Conservation (phyloP, 1,140 invertebrate genomes). For the Panagrolaimus sp. region DNA sequence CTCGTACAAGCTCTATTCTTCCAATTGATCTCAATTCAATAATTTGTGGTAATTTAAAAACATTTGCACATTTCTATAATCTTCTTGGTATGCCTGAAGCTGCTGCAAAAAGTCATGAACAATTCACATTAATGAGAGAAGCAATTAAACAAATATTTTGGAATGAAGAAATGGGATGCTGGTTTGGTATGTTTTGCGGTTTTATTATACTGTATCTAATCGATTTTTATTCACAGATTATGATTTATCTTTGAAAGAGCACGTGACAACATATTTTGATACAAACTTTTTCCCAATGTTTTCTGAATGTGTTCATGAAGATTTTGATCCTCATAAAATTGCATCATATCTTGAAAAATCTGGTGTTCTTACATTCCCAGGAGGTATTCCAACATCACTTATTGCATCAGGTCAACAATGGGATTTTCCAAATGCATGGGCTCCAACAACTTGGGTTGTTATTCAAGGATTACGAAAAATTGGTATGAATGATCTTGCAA, state of each 20-base stretch:
- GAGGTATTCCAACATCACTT: slow-evolving; percentile 75
- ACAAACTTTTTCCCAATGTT: slow-evolving; percentile 78
- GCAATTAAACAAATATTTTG: slow-evolving; percentile 66
- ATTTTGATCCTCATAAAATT: slow-evolving; percentile 28
- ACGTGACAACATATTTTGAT: slow-evolving; percentile 69
- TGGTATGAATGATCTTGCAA: slow-evolving; percentile 67
- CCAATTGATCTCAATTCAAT: slow-evolving; percentile 73
- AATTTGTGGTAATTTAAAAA: slow-evolving; percentile 67
- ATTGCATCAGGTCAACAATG: slow-evolving; percentile 74
- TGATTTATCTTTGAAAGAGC: slow-evolving; percentile 66
- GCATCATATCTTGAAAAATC: slow-evolving; percentile 31
- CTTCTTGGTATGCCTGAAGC: slow-evolving; percentile 33
- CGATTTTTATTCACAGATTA: too few relatives aligned
- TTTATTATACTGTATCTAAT: too few relatives aligned
- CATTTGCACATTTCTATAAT: slow-evolving; percentile 32
- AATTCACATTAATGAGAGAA: slow-evolving; percentile 31
- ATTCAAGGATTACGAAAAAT: slow-evolving; percentile 71
- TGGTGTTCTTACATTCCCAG: slow-evolving; percentile 56
- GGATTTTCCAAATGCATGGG: slow-evolving; percentile 90
- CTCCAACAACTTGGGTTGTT: slow-evolving; percentile 74
- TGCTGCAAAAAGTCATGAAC: slow-evolving; percentile 16
- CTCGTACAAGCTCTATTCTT: slow-evolving; percentile 63
- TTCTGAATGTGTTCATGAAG: slow-evolving; percentile 63
- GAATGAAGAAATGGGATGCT: slow-evolving; percentile 76
- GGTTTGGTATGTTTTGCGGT: too few relatives aligned